Conservation (phyloP, 2,797 vertebrate genomes). For the Crypturellus tataupa region DNA sequence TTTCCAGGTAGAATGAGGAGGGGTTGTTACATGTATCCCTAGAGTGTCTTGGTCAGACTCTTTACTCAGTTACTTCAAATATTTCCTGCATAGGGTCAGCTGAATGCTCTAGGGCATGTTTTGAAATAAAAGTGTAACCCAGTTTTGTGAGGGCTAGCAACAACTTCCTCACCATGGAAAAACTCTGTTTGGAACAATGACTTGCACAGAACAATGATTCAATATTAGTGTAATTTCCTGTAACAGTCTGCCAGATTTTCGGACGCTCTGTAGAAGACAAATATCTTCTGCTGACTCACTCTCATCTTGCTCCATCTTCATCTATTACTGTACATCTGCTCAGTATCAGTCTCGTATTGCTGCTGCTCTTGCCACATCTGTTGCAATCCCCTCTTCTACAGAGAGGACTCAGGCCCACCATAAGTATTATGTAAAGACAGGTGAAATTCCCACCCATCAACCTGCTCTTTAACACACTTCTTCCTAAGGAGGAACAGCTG, state of each 20-base stretch:
- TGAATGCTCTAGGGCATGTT: background rate
- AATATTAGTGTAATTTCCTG: slow-evolving; percentile 38
- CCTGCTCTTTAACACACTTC: background rate
- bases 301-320: background rate
- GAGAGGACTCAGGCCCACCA: background rate
- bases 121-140: background rate
- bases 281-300: slow-evolving; percentile 25
- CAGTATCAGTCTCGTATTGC: background rate
- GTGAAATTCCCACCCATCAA: background rate
- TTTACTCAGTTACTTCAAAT: background rate
- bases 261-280: background rate
- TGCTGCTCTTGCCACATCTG: background rate
- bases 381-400: background rate
- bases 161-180: background rate
- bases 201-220: slow-evolving; percentile 7
- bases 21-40: background rate
- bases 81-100: background rate
- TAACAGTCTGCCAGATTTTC: slow-evolving; percentile 6
- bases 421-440: background rate
- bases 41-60: background rate
- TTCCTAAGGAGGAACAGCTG: background rate
- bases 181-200: background rate
- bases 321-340: background rate
- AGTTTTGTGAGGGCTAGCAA: background rate
- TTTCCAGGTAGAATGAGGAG: background rate